These are phyloP conservation scores for Ibidorhyncha struthersii DNA, from an alignment of 2,113 vertebrate genomes.

Conservation along the genomic window DNA sequence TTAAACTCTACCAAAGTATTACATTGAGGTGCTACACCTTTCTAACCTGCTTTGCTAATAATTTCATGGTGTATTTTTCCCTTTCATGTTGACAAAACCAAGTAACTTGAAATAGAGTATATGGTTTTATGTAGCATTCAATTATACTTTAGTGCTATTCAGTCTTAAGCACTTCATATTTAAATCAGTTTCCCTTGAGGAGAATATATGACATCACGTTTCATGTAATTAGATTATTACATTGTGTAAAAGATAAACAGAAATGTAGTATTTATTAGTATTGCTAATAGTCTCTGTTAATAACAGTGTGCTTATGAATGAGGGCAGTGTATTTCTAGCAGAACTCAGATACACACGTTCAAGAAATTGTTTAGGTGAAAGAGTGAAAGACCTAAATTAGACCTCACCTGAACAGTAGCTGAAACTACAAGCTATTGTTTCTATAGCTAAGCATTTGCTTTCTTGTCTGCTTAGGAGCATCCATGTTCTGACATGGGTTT, in stretches of 20 bases:
- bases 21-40: constrained; percentile 37
- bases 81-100: background rate
- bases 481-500: background rate
- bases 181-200: background rate
- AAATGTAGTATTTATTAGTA: background rate
- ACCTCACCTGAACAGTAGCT: background rate
- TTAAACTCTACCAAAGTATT: constrained; percentile 34
- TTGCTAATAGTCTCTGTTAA: background rate
- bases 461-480: background rate
- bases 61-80: background rate
- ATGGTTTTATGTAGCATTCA: background rate
- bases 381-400: background rate
- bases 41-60: background rate
- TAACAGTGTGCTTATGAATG: background rate
- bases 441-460: background rate
- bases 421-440: background rate
- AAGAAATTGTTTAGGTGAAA: background rate
- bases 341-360: background rate
- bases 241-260: background rate
- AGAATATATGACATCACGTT: background rate
- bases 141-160: background rate
- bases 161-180: background rate
- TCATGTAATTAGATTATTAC: background rate
- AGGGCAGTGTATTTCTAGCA: background rate
- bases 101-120: background rate